Evolutionary conservation across 2,888 invertebrate species (phyloP).

Genomic region (Drosophila setosimentum): DNA sequence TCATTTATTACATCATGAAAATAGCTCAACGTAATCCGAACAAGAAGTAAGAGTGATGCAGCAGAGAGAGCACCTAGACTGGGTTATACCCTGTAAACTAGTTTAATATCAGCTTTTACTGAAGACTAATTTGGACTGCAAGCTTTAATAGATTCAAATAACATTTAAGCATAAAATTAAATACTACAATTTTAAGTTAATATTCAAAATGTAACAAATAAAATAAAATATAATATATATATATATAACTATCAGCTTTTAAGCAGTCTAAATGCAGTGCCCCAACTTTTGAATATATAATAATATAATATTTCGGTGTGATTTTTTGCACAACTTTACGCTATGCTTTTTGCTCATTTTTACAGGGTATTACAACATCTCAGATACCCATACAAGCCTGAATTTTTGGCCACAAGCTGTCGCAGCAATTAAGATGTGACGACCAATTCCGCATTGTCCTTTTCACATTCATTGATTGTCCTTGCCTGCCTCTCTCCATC

Average conservation of each 20-base stretch:
- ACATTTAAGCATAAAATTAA: no score
- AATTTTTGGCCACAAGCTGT: conserved; percentile 71
- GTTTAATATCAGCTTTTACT: not conserved
- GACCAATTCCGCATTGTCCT: conserved; percentile 29
- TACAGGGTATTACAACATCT: not conserved
- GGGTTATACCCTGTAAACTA: not conserved
- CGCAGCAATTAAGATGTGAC: conserved; percentile 68
- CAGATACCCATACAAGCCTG: not conserved
- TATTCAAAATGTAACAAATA: no score
- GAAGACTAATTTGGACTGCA: not conserved
- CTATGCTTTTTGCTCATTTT: not conserved
- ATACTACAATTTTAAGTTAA: no score
- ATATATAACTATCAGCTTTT: no score
- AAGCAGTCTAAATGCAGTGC: no score
- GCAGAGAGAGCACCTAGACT: not conserved
- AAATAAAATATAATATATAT: no score
- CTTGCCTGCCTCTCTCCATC: not conserved
- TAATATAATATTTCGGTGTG: not conserved
- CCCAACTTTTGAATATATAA: no score
- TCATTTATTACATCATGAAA: conserved; percentile 82
- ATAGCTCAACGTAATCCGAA: conserved; percentile 44
- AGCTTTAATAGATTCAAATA: not conserved
- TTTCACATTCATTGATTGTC: conserved; percentile 28
- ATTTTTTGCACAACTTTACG: not conserved
- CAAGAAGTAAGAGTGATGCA: not conserved